Evolutionary conservation across 2,888 invertebrate species (phyloP).

Genomic region (Cryptocheilus praepositus): DNA sequence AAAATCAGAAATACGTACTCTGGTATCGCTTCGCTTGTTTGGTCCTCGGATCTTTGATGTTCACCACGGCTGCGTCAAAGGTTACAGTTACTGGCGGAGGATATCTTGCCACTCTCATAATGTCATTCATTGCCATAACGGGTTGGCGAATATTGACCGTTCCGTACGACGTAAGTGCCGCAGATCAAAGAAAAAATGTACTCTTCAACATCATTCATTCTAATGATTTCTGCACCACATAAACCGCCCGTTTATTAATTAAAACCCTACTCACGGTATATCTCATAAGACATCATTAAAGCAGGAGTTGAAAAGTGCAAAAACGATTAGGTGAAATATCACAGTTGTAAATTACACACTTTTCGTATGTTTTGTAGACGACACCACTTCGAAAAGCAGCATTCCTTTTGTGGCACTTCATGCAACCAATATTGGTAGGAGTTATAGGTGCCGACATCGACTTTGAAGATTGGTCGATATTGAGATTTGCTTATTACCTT

Average conservation of each 20-base stretch:
- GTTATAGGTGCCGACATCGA: slow-evolving; percentile 87
- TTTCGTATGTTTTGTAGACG: slow-evolving; percentile 43
- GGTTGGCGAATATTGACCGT: slow-evolving; percentile 63
- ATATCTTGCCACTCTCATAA: slow-evolving; percentile 75
- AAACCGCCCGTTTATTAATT: too few species aligned
- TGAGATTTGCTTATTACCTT: slow-evolving; percentile 76
- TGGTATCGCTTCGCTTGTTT: slow-evolving; percentile 60
- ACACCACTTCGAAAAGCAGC: slow-evolving; percentile 77
- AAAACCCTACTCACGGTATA: too few species aligned
- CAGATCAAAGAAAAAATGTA: slow-evolving; percentile 1
- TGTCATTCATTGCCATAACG: slow-evolving; percentile 64
- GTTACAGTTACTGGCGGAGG: slow-evolving; percentile 77
- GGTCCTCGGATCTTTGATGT: slow-evolving; percentile 64
- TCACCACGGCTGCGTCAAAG: slow-evolving; percentile 56
- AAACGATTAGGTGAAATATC: background rate
- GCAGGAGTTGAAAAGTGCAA: background rate
- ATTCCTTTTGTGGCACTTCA: slow-evolving; percentile 82
- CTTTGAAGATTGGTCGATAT: slow-evolving; percentile 75
- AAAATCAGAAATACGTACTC: slow-evolving; percentile 59
- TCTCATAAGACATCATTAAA: too few species aligned
- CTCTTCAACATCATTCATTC: background rate
- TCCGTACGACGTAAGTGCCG: slow-evolving; percentile 59
- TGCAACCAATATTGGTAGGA: slow-evolving; percentile 86
- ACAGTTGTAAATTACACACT: background rate
- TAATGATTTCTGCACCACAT: too few species aligned